Percentiles rank a stretch among this genome's conserved stretches.
Conservation (phyloP, 2,888 invertebrate species). For the Diarsia mendica region DNA sequence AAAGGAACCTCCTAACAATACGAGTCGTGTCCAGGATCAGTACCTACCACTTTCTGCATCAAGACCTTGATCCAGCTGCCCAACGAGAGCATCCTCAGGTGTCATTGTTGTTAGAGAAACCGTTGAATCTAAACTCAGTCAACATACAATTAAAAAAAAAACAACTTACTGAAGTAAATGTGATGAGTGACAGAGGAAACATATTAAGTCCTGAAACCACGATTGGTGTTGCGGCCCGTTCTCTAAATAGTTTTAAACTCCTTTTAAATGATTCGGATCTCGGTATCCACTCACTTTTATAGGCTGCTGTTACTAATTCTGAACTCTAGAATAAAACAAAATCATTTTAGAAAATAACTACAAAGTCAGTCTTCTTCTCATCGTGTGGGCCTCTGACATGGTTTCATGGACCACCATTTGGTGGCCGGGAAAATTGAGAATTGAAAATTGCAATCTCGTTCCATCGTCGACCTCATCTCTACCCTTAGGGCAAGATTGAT, state of each 20-base stretch:
- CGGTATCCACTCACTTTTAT: slow-evolving; percentile 79
- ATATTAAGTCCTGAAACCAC: slow-evolving; percentile 76
- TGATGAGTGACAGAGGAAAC: slow-evolving; percentile 77
- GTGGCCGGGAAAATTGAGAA: no score
- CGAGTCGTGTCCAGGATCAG: no score
- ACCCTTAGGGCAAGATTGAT: no score
- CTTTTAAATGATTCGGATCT: slow-evolving; percentile 75
- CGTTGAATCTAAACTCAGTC: background rate
- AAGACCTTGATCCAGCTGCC: no score
- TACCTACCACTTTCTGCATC: no score
- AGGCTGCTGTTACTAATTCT: slow-evolving; percentile 76
- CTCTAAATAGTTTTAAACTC: slow-evolving; percentile 75
- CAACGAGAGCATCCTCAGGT: no score
- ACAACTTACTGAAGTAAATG: slow-evolving; percentile 77
- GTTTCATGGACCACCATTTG: no score
- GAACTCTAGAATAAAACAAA: slow-evolving; percentile 72
- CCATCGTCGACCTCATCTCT: no score
- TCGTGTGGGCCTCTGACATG: no score
- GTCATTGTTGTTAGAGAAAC: background rate
- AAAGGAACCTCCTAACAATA: no score
- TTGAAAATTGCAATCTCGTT: no score
- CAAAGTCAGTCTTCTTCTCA: background rate
- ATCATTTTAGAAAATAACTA: background rate
- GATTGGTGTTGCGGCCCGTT: slow-evolving; percentile 75
- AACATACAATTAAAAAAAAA: background rate